Evolutionary conservation across 1,140 invertebrate species (phyloP).

Genomic region (Habropoda laboriosa): DNA sequence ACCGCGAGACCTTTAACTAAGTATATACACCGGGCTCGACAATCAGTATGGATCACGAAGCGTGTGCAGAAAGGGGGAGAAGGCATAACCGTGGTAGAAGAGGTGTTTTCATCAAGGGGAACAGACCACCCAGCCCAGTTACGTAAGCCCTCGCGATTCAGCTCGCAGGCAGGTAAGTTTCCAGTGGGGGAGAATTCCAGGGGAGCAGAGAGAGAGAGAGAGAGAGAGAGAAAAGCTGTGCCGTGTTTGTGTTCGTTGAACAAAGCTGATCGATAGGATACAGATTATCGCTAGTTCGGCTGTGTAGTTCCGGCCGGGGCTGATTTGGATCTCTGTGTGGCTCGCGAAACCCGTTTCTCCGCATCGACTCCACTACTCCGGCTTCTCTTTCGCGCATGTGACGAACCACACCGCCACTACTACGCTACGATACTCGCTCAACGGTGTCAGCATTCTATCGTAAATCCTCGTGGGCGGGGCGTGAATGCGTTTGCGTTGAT

Average conservation of each 20-base stretch:
- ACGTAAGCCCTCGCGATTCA: slow-evolving; percentile 57
- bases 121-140: slow-evolving; percentile 71
- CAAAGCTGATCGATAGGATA: slow-evolving; percentile 64
- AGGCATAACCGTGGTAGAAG: slow-evolving; percentile 23
- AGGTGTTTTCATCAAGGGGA: slow-evolving; percentile 59
- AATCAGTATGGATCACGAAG: not conserved
- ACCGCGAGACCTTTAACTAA: not conserved
- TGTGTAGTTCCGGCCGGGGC: slow-evolving; percentile 26
- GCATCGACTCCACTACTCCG: slow-evolving; percentile 10
- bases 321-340: slow-evolving; percentile 68
- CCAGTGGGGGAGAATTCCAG: not conserved
- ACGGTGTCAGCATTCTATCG: slow-evolving; percentile 26
- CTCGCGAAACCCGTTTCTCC: slow-evolving; percentile 71
- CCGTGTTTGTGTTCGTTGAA: too few relatives aligned
- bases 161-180: not conserved
- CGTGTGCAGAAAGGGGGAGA: not conserved
- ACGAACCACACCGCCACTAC: slow-evolving; percentile 53
- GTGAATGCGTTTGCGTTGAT: slow-evolving; percentile 56
- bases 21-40: not conserved
- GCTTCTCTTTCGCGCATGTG: slow-evolving; percentile 58
- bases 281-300: slow-evolving; percentile 67
- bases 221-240: too few relatives aligned
- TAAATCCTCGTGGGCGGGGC: slow-evolving; percentile 67
- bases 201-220: not conserved
- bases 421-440: slow-evolving; percentile 43